Percentiles rank a stretch among this genome's conserved stretches.
These are phyloP conservation scores for Cnemophilus loriae DNA, from an alignment of 2,113 vertebrate genomes.

Conservation along the genomic window DNA sequence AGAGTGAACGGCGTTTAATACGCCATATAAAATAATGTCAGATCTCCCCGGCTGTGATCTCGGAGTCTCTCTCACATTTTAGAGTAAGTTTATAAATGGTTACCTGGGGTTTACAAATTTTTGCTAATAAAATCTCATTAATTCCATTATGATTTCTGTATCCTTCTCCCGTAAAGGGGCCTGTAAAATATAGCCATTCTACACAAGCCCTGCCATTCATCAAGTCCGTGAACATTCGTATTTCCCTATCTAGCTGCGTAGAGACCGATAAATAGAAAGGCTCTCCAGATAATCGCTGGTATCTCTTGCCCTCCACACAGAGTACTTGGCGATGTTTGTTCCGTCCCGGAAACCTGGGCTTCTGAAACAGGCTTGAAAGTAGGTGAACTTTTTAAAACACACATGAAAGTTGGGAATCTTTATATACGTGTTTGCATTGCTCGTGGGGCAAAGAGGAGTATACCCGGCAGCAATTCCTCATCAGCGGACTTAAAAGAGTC, in stretches of 20 bases:
- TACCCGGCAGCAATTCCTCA: background rate
- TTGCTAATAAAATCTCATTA: constrained; percentile 42
- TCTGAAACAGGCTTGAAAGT: background rate
- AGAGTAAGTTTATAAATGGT: constrained; percentile 22
- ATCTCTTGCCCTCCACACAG: background rate
- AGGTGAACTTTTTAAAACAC: background rate
- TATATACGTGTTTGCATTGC: background rate
- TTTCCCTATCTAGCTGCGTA: background rate
- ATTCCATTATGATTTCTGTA: constrained; percentile 43
- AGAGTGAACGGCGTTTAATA: background rate
- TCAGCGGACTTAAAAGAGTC: background rate
- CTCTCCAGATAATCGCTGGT: constrained; percentile 18
- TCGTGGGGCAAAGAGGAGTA: background rate
- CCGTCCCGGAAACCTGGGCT: background rate
- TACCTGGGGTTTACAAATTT: constrained; percentile 53
- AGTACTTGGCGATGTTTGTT: constrained; percentile 19
- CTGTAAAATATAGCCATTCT: constrained; percentile 19
- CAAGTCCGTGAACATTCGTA: background rate
- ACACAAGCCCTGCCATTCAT: constrained; percentile 24
- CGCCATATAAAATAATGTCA: constrained; percentile 40
- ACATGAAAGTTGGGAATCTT: background rate
- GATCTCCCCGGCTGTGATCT: constrained; percentile 27
- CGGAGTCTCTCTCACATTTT: background rate
- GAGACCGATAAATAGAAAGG: constrained; percentile 25
- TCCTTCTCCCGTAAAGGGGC: constrained; percentile 9